Evolutionary conservation across 1,140 invertebrate species (phyloP).

Genomic region (Temnothorax nylanderi): DNA sequence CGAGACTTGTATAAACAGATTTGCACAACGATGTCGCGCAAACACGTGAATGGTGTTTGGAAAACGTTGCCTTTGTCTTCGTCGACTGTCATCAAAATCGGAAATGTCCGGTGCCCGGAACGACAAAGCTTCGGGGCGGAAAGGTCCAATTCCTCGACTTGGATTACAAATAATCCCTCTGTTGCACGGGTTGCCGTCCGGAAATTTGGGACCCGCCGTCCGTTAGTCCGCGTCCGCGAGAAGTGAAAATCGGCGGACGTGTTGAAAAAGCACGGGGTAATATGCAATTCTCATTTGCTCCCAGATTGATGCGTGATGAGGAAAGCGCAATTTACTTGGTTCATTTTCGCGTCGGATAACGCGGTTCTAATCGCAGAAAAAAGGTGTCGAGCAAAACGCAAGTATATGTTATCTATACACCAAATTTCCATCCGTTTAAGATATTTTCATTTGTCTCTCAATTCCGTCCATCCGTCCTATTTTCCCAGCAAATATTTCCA

Average conservation of each 20-base stretch:
- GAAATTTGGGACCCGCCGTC: constrained; percentile 67
- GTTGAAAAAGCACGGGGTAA: constrained; percentile 62
- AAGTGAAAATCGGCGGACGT: constrained; percentile 43
- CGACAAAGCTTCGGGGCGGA: constrained; percentile 19
- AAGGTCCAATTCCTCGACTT: constrained; percentile 63
- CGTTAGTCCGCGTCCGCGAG: constrained; percentile 37
- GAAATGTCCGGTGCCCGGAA: constrained; percentile 55
- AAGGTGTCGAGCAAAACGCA: background rate
- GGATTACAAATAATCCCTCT: constrained; percentile 59
- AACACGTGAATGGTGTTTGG: background rate
- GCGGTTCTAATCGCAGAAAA: background rate
- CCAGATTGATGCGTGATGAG: background rate
- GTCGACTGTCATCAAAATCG: constrained; percentile 59
- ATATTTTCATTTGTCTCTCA: background rate
- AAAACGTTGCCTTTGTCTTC: constrained; percentile 37
- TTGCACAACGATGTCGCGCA: background rate
- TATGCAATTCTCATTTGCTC: constrained; percentile 25
- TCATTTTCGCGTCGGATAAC: background rate
- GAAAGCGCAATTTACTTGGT: background rate
- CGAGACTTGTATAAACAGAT: background rate
- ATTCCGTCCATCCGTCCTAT: background rate
- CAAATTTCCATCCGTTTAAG: background rate
- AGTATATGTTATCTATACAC: background rate
- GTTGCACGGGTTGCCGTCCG: constrained; percentile 16
- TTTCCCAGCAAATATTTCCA: background rate